phyloP scores from a whole-genome alignment of 2,888 invertebrate species.

The Epirrita christyi region DNA sequence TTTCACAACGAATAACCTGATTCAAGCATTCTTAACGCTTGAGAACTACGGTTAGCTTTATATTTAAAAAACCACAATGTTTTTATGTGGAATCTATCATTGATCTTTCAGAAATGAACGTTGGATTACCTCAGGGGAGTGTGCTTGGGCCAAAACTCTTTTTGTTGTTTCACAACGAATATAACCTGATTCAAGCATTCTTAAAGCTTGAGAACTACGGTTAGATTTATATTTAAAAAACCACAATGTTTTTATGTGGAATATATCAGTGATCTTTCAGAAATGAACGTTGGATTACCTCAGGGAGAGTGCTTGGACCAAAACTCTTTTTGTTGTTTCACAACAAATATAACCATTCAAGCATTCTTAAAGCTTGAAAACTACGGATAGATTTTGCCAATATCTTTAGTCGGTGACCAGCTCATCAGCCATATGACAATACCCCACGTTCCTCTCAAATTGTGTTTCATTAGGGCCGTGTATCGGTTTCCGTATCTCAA shows the following conservation, averaged over 20 bases:
- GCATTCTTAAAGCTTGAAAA: neutral
- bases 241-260: too few species aligned
- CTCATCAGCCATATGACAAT: constrained; percentile 89
- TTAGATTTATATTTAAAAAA: neutral
- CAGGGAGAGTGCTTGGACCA: neutral
- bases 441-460: constrained; percentile 89
- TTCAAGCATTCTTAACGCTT: neutral
- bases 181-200: neutral
- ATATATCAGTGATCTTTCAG: neutral
- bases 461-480: constrained; percentile 83
- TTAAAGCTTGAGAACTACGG: neutral
- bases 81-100: neutral
- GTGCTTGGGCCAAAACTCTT: neutral
- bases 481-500: constrained; percentile 87
- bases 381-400: constrained; percentile 1
- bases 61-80: too few species aligned
- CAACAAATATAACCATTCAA: neutral
- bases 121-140: constrained; percentile 1
- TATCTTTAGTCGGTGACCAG: constrained; percentile 58
- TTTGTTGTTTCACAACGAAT: neutral
- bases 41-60: neutral
- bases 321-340: neutral
- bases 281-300: neutral
- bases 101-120: neutral
- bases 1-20: neutral